Evolutionary conservation across 1,140 invertebrate species (phyloP), one percentile per base, ranked within the genome.

Genomic region (Hyles vespertilio): DNA sequence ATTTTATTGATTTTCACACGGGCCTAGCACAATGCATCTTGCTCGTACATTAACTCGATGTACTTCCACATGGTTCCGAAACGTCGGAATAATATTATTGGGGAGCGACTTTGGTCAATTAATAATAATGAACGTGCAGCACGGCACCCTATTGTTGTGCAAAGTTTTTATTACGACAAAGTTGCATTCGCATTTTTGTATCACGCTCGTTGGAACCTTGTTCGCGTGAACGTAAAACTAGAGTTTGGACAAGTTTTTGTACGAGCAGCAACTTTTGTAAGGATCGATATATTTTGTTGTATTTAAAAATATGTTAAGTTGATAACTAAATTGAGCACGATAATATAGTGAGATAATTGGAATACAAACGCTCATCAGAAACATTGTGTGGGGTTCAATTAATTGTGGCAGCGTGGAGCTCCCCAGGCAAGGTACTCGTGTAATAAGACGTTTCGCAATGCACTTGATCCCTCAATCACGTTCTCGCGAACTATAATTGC

Each of bases 1-100:
- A 85, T 88, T 85, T 77, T 85, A 88, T 87, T 71, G 85, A 88
- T 88, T 88, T 88, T 88, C 85, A 84, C 85, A 88, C 81, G 83
- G 73, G 59, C 65, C 68, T 51, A 50, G 62, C 61, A 74, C 68
- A 81, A 82, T 76, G 72, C 74, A 81, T 77, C 71, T 69, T 61
- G 22, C 63, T 66, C 59, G 68, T 74, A 67, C 59, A 69, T 58
- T 69, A 63, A 61, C 56, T 46, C 34, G 47, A 65, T 58, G 68
- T 75, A 78, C 65, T 70, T 61, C 51, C 76, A 83, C 68, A 81
- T 51, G 70, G 82, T 79, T 77, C 80, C 64, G 78, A 77, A 69
- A 68, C 67, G 59, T 54, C 59, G 56, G 58, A 74, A 77, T 76
- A 69, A 76, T 72, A 75, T 74, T 70, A 77, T 64, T 69, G 61